Conservation (phyloP, 2,888 invertebrate species). For the Drosophila mimica region DNA sequence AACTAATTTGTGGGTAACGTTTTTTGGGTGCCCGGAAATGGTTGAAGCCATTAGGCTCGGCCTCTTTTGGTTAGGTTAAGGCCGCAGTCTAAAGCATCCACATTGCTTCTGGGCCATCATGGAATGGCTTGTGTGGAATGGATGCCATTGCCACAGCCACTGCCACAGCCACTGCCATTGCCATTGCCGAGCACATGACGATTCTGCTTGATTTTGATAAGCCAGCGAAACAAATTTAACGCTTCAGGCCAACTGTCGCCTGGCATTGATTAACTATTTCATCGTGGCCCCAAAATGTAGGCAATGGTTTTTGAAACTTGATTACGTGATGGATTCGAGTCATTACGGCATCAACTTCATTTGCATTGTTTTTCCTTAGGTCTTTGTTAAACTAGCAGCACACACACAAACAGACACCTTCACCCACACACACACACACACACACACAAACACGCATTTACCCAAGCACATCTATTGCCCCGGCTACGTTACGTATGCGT, state of each 20-base stretch:
- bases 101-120: constrained; percentile 21
- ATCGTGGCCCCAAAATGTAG: constrained; percentile 41
- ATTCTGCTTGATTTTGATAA: constrained; percentile 71
- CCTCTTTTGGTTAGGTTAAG: constrained; percentile 35
- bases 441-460: not conserved
- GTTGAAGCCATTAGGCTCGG: constrained; percentile 73
- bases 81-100: constrained; percentile 15
- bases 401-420: not conserved
- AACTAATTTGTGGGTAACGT: constrained; percentile 78
- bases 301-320: constrained; percentile 51
- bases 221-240: constrained; percentile 75
- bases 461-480: not conserved
- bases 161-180: constrained; percentile 25
- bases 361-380: constrained; percentile 53
- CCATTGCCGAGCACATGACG: constrained; percentile 66
- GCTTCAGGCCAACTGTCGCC: constrained; percentile 18
- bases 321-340: constrained; percentile 76
- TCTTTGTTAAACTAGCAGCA: not conserved
- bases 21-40: constrained; percentile 76
- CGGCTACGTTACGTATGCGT: constrained; percentile 38
- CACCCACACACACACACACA: not conserved
- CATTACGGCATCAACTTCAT: constrained; percentile 61
- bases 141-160: constrained; percentile 27
- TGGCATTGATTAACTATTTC: constrained; percentile 78
- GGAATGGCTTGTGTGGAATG: constrained; percentile 55